These are phyloP conservation scores for Acanthoscelides obtectus DNA, from an alignment of 2,888 invertebrate species.

Conservation along the genomic window DNA sequence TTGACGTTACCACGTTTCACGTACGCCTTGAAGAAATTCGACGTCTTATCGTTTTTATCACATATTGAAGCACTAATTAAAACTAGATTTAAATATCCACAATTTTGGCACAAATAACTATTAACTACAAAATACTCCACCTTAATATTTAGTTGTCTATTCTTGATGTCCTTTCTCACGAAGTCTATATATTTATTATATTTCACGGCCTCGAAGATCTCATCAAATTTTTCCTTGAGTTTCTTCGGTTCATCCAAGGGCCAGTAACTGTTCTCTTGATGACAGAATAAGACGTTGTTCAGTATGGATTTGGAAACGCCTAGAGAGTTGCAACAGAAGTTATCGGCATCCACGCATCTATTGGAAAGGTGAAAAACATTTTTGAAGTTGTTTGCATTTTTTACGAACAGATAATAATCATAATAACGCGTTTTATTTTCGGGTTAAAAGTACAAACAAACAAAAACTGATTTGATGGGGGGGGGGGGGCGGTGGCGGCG, in stretches of 20 bases:
- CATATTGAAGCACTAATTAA: too few relatives aligned
- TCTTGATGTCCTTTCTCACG: background rate
- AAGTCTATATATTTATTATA: slow-evolving; percentile 38
- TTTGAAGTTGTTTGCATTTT: slow-evolving; percentile 4
- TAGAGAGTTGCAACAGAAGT: slow-evolving; percentile 62
- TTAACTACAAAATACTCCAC: too few relatives aligned
- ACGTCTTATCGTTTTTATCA: too few relatives aligned
- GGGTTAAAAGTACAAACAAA: too few relatives aligned
- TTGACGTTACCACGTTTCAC: too few relatives aligned
- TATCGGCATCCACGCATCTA: slow-evolving; percentile 68
- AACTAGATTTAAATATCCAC: too few relatives aligned
- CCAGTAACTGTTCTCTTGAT: slow-evolving; percentile 98
- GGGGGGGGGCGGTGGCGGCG: too few relatives aligned
- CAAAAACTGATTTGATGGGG: too few relatives aligned
- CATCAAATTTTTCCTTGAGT: slow-evolving; percentile 94
- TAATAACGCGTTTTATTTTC: too few relatives aligned
- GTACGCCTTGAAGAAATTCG: too few relatives aligned
- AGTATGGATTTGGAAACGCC: slow-evolving; percentile 94
- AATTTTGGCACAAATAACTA: too few relatives aligned
- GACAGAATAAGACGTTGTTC: slow-evolving; percentile 96
- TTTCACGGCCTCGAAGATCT: slow-evolving; percentile 91
- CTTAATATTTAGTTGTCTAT: slow-evolving; percentile 35
- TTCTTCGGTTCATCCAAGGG: slow-evolving; percentile 91
- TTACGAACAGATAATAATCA: background rate
- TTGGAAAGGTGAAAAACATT: too few relatives aligned